phyloP scores from a whole-genome alignment of 2,888 invertebrate genomes.

The Platypus cylindrus region DNA sequence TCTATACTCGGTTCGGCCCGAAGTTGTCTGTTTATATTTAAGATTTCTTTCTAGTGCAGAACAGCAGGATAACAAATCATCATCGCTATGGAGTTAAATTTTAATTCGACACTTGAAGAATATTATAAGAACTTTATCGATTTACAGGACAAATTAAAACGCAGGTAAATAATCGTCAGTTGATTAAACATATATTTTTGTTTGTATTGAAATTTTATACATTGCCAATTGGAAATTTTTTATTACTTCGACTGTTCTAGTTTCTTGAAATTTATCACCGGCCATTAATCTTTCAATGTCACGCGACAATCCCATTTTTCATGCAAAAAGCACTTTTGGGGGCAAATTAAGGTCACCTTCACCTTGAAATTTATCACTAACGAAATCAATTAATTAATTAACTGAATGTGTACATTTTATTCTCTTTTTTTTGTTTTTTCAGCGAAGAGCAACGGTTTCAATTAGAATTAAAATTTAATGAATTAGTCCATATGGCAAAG shows the following conservation, averaged over 20 bases:
- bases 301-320: too few species aligned
- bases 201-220: conserved; percentile 22
- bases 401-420: neutral
- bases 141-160: conserved; percentile 32
- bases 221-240: conserved; percentile 2
- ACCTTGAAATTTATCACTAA: too few species aligned
- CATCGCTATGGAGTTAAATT: conserved; percentile 18
- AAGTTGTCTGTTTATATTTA: too few species aligned
- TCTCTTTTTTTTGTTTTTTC: conserved; percentile 20
- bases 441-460: conserved; percentile 43
- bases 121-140: conserved; percentile 33
- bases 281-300: too few species aligned
- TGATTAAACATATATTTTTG: conserved; percentile 15
- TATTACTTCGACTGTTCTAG: conserved; percentile 3
- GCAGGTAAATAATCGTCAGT: conserved; percentile 25
- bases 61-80: neutral
- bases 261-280: too few species aligned
- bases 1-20: too few species aligned
- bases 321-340: too few species aligned
- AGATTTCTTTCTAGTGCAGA: too few species aligned
- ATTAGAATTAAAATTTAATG: conserved; percentile 41
- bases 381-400: too few species aligned
- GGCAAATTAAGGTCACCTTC: too few species aligned
- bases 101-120: conserved; percentile 25
- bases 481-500: conserved; percentile 37